Evolutionary conservation across 2,113 vertebrate genomes (phyloP), one percentile per base, ranked within the genome.

Genomic region (Eupsittula cactorum): DNA sequence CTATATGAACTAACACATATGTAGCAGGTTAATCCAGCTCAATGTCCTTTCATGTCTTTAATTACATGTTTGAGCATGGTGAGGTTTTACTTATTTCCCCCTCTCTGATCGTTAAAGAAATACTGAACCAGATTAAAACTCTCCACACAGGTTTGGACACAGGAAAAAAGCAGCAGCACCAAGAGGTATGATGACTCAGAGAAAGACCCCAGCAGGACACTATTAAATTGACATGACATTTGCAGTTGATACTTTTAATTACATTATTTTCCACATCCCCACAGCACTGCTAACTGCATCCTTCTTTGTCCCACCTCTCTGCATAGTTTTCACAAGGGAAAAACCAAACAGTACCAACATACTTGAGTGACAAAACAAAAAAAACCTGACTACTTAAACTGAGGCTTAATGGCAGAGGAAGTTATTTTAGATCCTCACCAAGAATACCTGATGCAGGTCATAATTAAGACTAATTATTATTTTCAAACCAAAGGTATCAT

Each of bases 121-220:
- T n/a, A 81, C 57, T 31, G 35, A 89, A 33, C 37, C 41, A 73
- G 33, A 49, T 69, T 17, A 95, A 92, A 71, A 35, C 24, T 4
- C 47, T 47, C 42, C 39, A 67, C 3, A 4, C 13, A 60, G 18
- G 23, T 55, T 50, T 0, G 1, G 76, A 60, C 44, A 75, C 0
- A 2, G 68, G 41, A 77, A 81, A 65, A 86, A 86, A 93, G 47
- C 14, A 84, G 39, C 62, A 71, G 24, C 52, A 41, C 33, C n/a
- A 64, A 28, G 57, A 83, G 33, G 60, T 33, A 35, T 50, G 37
- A 64, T 0, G 15, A 69, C 53, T 44, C 33, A 24, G 77, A 90
- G 69, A 16, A 77, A 77, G 47, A 89, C 37, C 27, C 33, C 78
- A 47, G 57, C 59, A 89, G 70, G 47, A 57, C 44, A 29, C 13